A percentile compares a stretch with the other conserved stretches of the same genome.
Conservation (phyloP, 1,140 invertebrate species). For the Papilio dardanus region DNA sequence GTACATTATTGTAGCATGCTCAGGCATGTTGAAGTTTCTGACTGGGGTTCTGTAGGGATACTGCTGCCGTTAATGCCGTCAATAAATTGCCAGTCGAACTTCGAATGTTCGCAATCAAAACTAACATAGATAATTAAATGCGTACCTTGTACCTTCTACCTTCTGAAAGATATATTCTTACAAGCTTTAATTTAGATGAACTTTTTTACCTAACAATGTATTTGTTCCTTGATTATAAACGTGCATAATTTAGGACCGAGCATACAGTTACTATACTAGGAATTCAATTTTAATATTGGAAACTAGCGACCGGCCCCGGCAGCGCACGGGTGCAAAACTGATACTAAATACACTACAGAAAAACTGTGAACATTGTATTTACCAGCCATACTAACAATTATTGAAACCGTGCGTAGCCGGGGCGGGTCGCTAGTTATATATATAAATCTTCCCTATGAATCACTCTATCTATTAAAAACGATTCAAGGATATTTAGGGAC, state of each 20-base stretch:
- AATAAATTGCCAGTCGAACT: constrained; percentile 65
- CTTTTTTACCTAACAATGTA: neutral
- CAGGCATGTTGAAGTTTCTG: constrained; percentile 51
- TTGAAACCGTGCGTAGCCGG: no score
- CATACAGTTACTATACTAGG: no score
- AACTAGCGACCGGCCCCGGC: no score
- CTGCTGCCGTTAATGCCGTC: constrained; percentile 58
- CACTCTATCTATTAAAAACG: no score
- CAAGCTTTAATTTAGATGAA: neutral
- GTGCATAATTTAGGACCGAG: neutral
- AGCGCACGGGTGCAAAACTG: no score
- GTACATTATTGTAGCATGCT: constrained; percentile 51
- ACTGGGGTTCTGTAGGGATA: constrained; percentile 54
- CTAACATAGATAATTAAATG: constrained; percentile 49
- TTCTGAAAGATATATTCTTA: neutral
- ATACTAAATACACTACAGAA: no score
- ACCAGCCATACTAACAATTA: no score
- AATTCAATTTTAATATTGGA: no score
- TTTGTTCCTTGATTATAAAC: neutral
- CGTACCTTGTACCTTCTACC: neutral
- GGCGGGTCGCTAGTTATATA: no score
- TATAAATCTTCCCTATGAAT: no score
- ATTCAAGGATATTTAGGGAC: no score
- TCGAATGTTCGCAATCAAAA: constrained; percentile 59
- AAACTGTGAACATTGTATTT: no score